A percentile compares a stretch with the other conserved stretches of the same genome.
phyloP scores from a whole-genome alignment of 2,113 vertebrate species.

The Boleophthalmus pectinirostris region DNA sequence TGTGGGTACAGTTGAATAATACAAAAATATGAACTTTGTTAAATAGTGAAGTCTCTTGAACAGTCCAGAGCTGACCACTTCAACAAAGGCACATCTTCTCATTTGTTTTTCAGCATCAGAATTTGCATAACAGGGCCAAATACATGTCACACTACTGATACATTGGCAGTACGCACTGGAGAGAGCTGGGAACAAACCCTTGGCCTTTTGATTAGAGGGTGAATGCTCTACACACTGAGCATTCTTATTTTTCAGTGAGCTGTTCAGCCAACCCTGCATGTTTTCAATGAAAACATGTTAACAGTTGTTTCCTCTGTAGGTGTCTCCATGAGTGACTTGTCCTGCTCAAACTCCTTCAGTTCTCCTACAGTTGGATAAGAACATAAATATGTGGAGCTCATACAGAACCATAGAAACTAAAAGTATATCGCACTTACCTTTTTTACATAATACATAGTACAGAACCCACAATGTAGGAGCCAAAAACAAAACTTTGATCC shows the following conservation, averaged over 20 bases:
- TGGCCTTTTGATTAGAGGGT: neutral
- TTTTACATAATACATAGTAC: slow-evolving; percentile 15
- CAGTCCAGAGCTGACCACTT: neutral
- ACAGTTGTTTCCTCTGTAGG: neutral
- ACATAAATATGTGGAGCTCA: neutral
- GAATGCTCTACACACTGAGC: neutral
- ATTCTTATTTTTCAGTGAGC: neutral
- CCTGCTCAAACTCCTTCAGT: neutral
- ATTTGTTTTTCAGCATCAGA: neutral
- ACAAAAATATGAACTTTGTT: neutral
- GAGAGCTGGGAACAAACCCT: neutral
- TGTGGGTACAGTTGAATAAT: no score
- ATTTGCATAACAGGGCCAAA: neutral
- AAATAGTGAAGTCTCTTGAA: no score
- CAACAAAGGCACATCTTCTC: neutral
- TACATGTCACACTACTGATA: neutral
- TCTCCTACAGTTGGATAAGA: slow-evolving; percentile 8
- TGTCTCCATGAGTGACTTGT: neutral
- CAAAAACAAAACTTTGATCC: slow-evolving; percentile 13
- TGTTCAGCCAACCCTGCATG: neutral
- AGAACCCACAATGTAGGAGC: slow-evolving; percentile 18
- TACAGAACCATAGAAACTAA: no score
- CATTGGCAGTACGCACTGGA: neutral
- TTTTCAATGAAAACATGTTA: slow-evolving; percentile 1
- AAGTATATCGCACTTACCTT: slow-evolving; percentile 7